phyloP scores from a whole-genome alignment of 2,113 vertebrate species.

The Megaceryle maxima region DNA sequence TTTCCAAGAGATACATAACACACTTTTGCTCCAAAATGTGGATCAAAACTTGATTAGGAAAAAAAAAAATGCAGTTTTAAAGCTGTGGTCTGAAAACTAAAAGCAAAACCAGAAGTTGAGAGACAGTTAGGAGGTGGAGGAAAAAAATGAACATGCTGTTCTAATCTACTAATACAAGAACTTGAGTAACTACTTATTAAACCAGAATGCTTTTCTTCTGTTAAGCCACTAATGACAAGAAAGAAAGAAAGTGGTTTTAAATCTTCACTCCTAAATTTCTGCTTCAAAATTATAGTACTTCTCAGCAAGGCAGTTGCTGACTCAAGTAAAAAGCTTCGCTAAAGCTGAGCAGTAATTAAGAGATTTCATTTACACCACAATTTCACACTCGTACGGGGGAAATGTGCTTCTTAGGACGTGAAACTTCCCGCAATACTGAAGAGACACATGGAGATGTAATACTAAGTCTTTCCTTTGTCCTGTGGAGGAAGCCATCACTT shows the following conservation, averaged over 20 bases:
- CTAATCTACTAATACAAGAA: not conserved
- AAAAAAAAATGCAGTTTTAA: not conserved
- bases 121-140: not conserved
- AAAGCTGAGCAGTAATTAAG: constrained; percentile 47
- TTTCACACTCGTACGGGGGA: not conserved
- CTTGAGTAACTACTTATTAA: not conserved
- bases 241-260: not conserved
- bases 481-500: not conserved
- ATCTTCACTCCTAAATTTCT: constrained; percentile 18
- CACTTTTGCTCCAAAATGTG: not conserved
- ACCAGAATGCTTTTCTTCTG: not conserved
- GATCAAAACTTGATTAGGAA: not conserved
- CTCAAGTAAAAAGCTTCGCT: not conserved
- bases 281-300: constrained; percentile 6
- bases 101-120: not conserved
- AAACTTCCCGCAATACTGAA: not conserved
- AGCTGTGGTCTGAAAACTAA: not conserved
- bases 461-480: not conserved
- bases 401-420: not conserved
- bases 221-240: not conserved
- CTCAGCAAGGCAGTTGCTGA: constrained; percentile 17
- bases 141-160: not conserved
- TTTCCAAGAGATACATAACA: not conserved
- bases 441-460: not conserved
- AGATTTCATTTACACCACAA: constrained; percentile 26